These are phyloP conservation scores for Apodemia mormo DNA, from an alignment of 2,888 invertebrate genomes.

Conservation along the genomic window DNA sequence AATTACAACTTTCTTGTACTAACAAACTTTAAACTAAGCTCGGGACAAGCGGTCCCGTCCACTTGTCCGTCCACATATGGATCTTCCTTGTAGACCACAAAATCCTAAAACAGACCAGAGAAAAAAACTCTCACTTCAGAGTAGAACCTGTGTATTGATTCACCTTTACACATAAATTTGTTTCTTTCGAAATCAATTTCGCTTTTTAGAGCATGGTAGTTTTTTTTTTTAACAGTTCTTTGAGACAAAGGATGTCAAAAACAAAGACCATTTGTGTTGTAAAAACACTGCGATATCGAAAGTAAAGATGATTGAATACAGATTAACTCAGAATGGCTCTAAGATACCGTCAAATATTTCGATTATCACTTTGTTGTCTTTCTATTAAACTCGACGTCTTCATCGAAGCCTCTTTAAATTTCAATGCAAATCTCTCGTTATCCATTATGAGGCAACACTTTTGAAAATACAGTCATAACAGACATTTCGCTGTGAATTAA, in stretches of 20 bases:
- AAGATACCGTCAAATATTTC: constrained; percentile 49
- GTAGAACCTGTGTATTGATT: no score
- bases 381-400: constrained; percentile 49
- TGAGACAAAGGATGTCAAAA: not conserved
- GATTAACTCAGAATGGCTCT: constrained; percentile 55
- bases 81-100: no score
- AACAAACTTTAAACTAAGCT: no score
- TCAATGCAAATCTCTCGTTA: constrained; percentile 50
- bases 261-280: not conserved
- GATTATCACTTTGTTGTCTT: constrained; percentile 61
- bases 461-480: constrained; percentile 35
- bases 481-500: constrained; percentile 35
- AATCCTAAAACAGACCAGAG: no score
- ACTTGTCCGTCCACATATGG: no score
- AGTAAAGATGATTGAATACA: constrained; percentile 12
- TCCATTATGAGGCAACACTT: constrained; percentile 47
- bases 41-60: no score
- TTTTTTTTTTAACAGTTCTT: no score
- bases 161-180: no score
- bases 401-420: constrained; percentile 42
- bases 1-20: no score
- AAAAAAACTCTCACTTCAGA: no score
- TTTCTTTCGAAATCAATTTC: not conserved
- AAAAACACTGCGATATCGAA: not conserved
- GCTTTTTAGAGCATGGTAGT: not conserved